Evolutionary conservation across 2,888 invertebrate species (phyloP), one percentile per base, ranked within the genome.

Genomic region (Parnassius orleans): DNA sequence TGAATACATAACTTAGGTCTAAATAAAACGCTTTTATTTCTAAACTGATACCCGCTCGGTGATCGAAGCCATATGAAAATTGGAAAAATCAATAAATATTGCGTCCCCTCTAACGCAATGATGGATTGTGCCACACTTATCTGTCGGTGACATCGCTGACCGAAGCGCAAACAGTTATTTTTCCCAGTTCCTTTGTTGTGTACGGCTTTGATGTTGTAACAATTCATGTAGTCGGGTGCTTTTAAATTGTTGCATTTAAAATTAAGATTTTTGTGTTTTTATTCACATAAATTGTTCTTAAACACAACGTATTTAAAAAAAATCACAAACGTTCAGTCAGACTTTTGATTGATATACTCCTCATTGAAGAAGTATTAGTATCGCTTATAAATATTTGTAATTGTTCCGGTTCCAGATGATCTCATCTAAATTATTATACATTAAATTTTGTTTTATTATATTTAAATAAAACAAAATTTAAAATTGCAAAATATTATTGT

Each of bases 21-120:
- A 47, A 53, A 54, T 53, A 58, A 66, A 57, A 60, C 53, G 47
- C 48, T 48, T 47, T 60, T 44, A 53, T 48, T 57, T 42, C 42
- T 12, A 12, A n/a, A 47, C 33, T 52, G 48, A 14, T 48, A 57
- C 61, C 15, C 42, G 24, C n/a, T 12, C 48, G 14, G 42, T 48
- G 62, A 53, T 48, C 14, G 24, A 42, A 48, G 57, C 71, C 48
- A 63, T 68, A 74, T 69, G 72, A 79, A 80, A 79, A 78, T 78
- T 78, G 76, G 75, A 77, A 70, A 86, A 87, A 88, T 88, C 87
- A 84, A 88, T 88, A 85, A 76, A 79, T 75, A 75, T 77, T 73
- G 71, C 77, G 75, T 74, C 84, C 86, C 86, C 84, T 77, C 78
- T 86, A 87, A 85, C 86, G 78, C 83, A 83, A 80, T 89, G 89